Evolutionary conservation across 2,113 vertebrate genomes (phyloP).

Genomic region (Apaloderma vittatum): DNA sequence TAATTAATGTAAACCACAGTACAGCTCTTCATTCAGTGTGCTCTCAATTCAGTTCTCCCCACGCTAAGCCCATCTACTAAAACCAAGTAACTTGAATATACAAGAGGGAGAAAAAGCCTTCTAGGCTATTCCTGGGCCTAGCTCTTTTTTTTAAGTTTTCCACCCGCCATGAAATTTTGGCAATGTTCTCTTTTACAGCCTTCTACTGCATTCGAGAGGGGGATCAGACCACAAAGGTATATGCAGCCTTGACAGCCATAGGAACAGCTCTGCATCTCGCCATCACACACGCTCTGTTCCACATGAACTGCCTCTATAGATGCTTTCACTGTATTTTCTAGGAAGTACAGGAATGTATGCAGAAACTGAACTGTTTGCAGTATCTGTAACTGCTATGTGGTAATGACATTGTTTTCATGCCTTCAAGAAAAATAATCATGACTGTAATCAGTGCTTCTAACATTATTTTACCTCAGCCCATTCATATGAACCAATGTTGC

Average conservation of each 20-base stretch:
- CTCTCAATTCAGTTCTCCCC: background rate
- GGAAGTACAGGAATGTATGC: rapidly evolving
- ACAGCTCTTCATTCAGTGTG: background rate
- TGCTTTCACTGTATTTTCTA: background rate
- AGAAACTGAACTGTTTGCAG: too few species aligned
- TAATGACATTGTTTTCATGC: rapidly evolving
- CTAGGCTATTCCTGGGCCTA: background rate
- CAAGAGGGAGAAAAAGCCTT: background rate
- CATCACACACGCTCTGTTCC: background rate
- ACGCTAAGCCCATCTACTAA: background rate
- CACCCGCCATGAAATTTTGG: background rate
- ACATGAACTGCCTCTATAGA: background rate
- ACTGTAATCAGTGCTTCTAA: rapidly evolving
- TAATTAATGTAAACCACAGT: background rate
- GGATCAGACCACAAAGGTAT: background rate
- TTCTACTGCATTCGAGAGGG: background rate
- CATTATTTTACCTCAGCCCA: slow-evolving; percentile 90
- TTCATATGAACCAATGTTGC: slow-evolving; percentile 92
- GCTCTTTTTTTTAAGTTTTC: background rate
- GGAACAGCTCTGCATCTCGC: background rate
- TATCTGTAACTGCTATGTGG: rapidly evolving
- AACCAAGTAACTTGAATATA: background rate
- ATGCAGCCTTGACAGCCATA: rapidly evolving
- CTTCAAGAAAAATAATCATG: background rate
- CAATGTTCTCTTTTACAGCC: background rate